Base-by-base conservation (phyloP, 2,888 invertebrate genomes). In the Pseudanteris insignis region DNA sequence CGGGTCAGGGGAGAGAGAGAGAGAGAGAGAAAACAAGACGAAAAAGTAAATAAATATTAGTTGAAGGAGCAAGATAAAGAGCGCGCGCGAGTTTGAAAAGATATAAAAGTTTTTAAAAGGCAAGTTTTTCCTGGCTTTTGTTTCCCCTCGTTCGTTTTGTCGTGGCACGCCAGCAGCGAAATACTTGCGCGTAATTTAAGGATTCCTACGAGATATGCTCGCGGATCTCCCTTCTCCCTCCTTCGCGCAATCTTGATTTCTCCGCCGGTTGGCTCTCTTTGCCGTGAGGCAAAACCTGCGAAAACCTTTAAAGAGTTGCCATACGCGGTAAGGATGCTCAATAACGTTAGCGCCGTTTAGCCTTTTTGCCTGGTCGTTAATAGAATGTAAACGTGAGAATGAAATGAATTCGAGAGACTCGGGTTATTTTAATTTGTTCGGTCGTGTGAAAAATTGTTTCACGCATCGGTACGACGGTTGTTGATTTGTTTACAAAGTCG, bases 71-170 rank as follows among this genome's bases (percentile, higher is more conserved):
- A 46, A 21, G 50, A 51, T 44, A 47, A 54, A 55, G 36, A 29
- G 53, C 51, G 37, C 37, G 55, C 30, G 40, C 47, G 38, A 47
- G 33, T 65, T 63, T 46, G 44, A 60, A 65, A 67, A 66, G 64
- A 67, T 66, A 65, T 70, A 67, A 67, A 72, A 71, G 70, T 71
- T 71, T 63, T 69, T 71, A 68, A 73, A 70, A 72, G 69, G 67
- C 66, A 70, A 73, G 72, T 72, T 74, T 69, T 65, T 48, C 58
- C 53, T 57, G 48, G 57, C 54, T 63, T 67, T 66, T 68, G 65
- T 68, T 65, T 67, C 59, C 63, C 65, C 57, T 61, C 61, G 59
- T 67, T 60, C 67, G 58, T 51, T 54, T 54, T 53, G 41, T 28
- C 46, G 36, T 38, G 44, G 33, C 37, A 53, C 44, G 64, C 61